Percentiles rank a stretch among this genome's conserved stretches.
phyloP scores from a whole-genome alignment of 2,888 invertebrate genomes.

The Amphipoea lucens region DNA sequence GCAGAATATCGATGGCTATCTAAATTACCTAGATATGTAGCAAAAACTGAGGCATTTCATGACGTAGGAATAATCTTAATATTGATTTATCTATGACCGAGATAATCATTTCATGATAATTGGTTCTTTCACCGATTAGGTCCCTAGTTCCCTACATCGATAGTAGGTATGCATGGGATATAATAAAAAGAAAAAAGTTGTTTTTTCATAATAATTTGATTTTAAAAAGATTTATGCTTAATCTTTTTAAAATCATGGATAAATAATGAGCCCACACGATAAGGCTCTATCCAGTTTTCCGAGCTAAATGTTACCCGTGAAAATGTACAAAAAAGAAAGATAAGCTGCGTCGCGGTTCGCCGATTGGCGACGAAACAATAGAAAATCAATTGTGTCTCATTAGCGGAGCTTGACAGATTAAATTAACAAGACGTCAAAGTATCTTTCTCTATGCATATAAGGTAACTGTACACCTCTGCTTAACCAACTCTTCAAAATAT shows the following conservation, averaged over 20 bases:
- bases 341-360: no score
- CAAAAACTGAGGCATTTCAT: not conserved
- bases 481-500: no score
- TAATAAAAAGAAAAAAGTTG: not conserved
- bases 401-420: no score
- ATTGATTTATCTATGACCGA: not conserved
- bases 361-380: no score
- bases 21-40: conserved; percentile 3
- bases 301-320: not conserved
- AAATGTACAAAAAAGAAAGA: not conserved
- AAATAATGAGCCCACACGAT: not conserved
- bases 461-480: not conserved
- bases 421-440: not conserved
- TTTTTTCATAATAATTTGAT: conserved; percentile 5
- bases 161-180: not conserved
- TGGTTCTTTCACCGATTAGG: not conserved
- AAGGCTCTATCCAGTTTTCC: not conserved
- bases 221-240: no score
- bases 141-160: not conserved
- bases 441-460: not conserved
- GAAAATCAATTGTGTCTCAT: no score
- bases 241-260: not conserved
- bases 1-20: conserved; percentile 19
- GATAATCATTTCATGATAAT: not conserved
- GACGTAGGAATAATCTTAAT: conserved; percentile 8